Percentiles rank a stretch among this genome's conserved stretches.
phyloP scores from a whole-genome alignment of 1,140 invertebrate genomes.

The Dinoponera quadriceps region DNA sequence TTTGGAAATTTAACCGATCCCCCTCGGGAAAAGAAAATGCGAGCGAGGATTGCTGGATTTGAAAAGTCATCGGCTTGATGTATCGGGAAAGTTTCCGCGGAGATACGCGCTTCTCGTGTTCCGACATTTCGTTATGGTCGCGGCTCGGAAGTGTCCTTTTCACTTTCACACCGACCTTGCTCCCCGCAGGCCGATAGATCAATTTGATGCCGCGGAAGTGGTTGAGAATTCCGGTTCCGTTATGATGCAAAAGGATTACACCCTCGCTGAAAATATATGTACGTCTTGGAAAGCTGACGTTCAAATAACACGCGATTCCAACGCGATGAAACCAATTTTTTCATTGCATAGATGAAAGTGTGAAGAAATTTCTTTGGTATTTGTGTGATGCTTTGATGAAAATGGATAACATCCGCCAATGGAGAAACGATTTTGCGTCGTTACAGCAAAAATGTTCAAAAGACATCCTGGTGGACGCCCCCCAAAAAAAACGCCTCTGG shows the following conservation, averaged over 20 bases:
- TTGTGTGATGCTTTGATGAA: too few relatives aligned
- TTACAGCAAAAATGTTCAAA: too few relatives aligned
- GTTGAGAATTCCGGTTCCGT: conserved; percentile 10
- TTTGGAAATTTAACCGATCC: too few relatives aligned
- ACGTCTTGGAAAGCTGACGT: neutral
- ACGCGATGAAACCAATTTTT: too few relatives aligned
- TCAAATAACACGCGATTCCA: neutral
- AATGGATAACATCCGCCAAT: too few relatives aligned
- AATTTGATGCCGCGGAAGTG: conserved; percentile 63
- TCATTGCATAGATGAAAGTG: too few relatives aligned
- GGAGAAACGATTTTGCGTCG: too few relatives aligned
- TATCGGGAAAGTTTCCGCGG: conserved; percentile 29
- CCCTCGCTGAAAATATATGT: conserved; percentile 19
- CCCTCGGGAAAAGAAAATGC: too few relatives aligned
- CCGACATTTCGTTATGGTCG: conserved; percentile 50
- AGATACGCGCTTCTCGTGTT: conserved; percentile 62
- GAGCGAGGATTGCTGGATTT: conserved; percentile 31
- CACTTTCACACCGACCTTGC: conserved; percentile 73
- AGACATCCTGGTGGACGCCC: too few relatives aligned
- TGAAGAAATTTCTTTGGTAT: too few relatives aligned
- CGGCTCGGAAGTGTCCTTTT: conserved; percentile 53
- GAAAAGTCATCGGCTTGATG: conserved; percentile 65
- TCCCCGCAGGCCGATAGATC: conserved; percentile 17
- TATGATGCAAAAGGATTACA: conserved; percentile 35
- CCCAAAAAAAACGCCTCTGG: too few relatives aligned